Percentiles rank a stretch among this genome's conserved stretches.
Evolutionary conservation across 2,888 invertebrate genomes (phyloP).

Genomic region (Ichneumoninae sp.): DNA sequence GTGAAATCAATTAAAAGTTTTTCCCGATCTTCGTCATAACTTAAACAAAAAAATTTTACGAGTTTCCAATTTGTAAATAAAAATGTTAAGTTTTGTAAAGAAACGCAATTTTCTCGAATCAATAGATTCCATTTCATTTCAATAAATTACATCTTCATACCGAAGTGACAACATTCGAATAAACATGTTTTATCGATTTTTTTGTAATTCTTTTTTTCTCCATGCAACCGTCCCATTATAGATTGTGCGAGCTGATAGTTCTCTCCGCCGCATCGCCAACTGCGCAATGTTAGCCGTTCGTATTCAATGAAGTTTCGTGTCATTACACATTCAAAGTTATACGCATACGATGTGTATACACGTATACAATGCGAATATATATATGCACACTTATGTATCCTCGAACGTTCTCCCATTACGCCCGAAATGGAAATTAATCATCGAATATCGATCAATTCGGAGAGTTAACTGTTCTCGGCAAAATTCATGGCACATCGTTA

Average conservation of each 20-base stretch:
- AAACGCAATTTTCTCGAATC: not conserved
- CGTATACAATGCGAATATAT: no score
- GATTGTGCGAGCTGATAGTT: conserved; percentile 5
- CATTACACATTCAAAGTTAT: not conserved
- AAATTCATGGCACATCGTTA: not conserved
- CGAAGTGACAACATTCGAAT: no score
- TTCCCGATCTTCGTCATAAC: not conserved
- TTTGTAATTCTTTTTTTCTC: no score
- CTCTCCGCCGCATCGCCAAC: not conserved
- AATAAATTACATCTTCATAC: not conserved
- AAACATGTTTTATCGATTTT: no score
- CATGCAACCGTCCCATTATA: not conserved
- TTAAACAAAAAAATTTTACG: no score
- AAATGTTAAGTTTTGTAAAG: not conserved
- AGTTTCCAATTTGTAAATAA: not conserved
- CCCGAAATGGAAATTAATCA: not conserved
- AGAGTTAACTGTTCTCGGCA: not conserved
- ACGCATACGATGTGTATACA: not conserved
- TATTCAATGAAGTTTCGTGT: conserved; percentile 4
- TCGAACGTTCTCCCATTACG: not conserved
- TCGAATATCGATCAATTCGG: not conserved
- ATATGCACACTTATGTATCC: not conserved
- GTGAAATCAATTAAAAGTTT: not conserved
- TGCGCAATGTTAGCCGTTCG: not conserved
- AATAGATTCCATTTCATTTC: not conserved